These are phyloP conservation scores for Corythaixoides concolor DNA, from an alignment of 2,113 vertebrate species.

Conservation along the genomic window DNA sequence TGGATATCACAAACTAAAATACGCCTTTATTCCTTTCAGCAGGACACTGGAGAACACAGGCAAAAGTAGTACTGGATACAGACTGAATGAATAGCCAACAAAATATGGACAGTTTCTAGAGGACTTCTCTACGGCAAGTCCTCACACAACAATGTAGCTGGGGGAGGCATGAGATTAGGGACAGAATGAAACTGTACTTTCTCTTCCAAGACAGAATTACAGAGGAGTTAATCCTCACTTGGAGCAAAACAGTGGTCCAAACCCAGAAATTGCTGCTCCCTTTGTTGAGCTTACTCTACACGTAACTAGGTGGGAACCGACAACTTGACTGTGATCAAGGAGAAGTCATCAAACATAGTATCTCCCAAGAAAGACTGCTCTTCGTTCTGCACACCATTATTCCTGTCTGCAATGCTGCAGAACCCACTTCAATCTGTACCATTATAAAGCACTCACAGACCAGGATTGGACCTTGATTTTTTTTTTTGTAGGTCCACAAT, in stretches of 20 bases:
- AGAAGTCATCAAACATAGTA: neutral
- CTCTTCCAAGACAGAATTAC: neutral
- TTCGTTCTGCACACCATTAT: neutral
- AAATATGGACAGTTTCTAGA: neutral
- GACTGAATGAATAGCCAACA: neutral
- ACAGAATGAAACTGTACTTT: neutral
- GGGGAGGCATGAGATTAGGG: neutral
- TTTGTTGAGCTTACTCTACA: accelerated
- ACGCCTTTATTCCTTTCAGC: neutral
- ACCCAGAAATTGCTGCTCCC: neutral
- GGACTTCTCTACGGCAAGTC: neutral
- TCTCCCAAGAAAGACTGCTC: neutral
- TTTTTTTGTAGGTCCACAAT: neutral
- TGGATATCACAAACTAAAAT: neutral
- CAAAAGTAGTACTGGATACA: neutral
- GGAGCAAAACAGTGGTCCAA: neutral
- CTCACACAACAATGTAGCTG: neutral
- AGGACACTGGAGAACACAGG: neutral
- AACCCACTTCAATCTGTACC: neutral
- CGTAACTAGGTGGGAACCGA: neutral
- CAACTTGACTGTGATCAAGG: neutral
- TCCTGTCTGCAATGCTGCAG: neutral
- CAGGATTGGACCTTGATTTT: neutral
- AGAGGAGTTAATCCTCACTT: neutral
- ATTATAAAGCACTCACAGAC: neutral